Evolutionary conservation across 2,888 invertebrate species (phyloP), one percentile per base, ranked within the genome.

Genomic region (Pecten maximus): DNA sequence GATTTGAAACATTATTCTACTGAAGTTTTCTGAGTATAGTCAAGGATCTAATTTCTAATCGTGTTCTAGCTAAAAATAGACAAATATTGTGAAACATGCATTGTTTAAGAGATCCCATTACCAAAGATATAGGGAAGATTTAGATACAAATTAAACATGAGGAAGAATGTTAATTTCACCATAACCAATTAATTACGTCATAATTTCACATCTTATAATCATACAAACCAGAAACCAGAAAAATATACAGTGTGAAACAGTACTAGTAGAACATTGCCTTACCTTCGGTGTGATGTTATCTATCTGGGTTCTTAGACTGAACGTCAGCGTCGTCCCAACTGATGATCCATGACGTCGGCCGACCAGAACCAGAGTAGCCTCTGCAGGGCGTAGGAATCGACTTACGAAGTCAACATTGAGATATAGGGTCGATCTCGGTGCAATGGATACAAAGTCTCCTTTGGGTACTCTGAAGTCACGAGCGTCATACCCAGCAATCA

Each of bases 231-330:
- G 50, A 23, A 54, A 54, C 50, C 12, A 54, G 4, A 54, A 44
- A 16, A 35, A n/a, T 40, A 0, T 16, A 87, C 44, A 44, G 23
- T 87, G 88, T 87, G 19, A 87, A 28, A 87, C 88, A 40, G 40
- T n/a, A 40, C 88, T 87, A 19, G 16, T 40, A 23, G 8, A 19
- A n/a, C 16, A 48, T 44, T 48, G 39, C 1, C 94, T 91, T 92
- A 97, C 96, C 94, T 95, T 94, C 48, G 97, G 96, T 19, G 93
- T 94, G 87, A 97, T 96, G 91, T 95, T 96, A 90, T 96, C 95
- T 60, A 97, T 94, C 89, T 95, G 95, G 15, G 96, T 95, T 23
- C 93, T 90, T 0, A 97, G 94, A 89, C 93, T 96, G 92, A 97
- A 97, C 87, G 96, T 96, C 91, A 96, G 93, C 23, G 96, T 97